These are phyloP conservation scores for Porites rus DNA, from an alignment of 92 coral and sea anemone species.

Conservation along the genomic window DNA sequence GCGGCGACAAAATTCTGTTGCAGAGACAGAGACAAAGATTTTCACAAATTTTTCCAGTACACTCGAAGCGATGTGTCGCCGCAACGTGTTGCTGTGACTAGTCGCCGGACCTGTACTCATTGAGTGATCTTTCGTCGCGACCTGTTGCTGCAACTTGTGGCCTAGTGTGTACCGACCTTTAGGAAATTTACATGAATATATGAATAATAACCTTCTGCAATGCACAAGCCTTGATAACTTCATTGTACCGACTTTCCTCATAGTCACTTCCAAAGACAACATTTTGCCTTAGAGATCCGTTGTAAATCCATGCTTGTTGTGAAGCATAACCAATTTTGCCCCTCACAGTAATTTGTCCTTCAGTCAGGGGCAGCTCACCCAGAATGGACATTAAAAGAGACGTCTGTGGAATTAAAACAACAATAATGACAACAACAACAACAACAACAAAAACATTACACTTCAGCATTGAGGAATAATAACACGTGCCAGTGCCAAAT, in stretches of 20 bases:
- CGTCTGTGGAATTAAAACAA: conserved; percentile 43
- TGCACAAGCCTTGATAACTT: conserved; percentile 85
- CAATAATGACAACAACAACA: not conserved
- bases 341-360: conserved; percentile 74
- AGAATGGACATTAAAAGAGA: conserved; percentile 81
- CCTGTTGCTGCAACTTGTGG: too few species aligned
- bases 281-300: conserved; percentile 85
- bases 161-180: too few species aligned
- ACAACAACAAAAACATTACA: not conserved
- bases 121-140: too few species aligned
- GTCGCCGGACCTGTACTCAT: too few species aligned
- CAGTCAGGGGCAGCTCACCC: conserved; percentile 78
- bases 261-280: conserved; percentile 85
- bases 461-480: not conserved
- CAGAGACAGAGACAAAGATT: too few species aligned
- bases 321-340: conserved; percentile 87
- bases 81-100: too few species aligned
- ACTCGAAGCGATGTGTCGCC: too few species aligned
- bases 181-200: too few species aligned
- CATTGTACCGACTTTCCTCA: conserved; percentile 71
- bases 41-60: too few species aligned
- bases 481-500: not conserved
- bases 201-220: conserved; percentile 33
- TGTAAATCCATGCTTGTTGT: conserved; percentile 93
- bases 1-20: too few species aligned